phyloP scores from a whole-genome alignment of 2,888 invertebrate genomes.

The Pardosa pseudoannulata region DNA sequence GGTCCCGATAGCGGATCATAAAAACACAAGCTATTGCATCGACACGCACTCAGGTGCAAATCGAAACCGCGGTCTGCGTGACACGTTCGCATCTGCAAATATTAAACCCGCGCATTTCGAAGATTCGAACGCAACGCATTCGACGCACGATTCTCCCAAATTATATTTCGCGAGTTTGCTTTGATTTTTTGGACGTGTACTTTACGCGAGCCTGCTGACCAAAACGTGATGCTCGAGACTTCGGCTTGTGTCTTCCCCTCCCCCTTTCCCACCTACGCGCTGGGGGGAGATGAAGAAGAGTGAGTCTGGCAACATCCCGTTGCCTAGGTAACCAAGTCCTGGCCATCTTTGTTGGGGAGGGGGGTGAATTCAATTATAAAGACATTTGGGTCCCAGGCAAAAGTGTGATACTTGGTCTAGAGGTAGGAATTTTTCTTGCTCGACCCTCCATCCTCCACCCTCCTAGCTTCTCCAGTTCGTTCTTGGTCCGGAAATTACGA shows the following conservation, averaged over 20 bases:
- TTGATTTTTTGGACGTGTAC: conserved; percentile 20
- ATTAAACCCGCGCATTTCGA: conserved; percentile 44
- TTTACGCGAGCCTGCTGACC: conserved; percentile 49
- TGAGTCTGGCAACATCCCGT: conserved; percentile 65
- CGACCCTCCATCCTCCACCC: conserved; percentile 41
- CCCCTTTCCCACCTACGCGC: conserved; percentile 26
- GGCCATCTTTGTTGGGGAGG: conserved; percentile 46
- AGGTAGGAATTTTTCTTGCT: conserved; percentile 65
- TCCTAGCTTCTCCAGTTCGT: conserved; percentile 31
- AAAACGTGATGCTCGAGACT: conserved; percentile 53
- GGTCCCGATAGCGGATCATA: not conserved
- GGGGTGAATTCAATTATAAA: conserved; percentile 70
- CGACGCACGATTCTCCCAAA: conserved; percentile 57
- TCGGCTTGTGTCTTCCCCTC: not conserved
- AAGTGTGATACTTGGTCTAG: conserved; percentile 69
- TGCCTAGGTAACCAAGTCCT: conserved; percentile 61
- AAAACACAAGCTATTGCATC: not conserved
- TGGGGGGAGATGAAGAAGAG: conserved; percentile 20
- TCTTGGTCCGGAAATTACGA: conserved; percentile 68
- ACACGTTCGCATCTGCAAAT: conserved; percentile 42
- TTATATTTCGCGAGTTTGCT: conserved; percentile 62
- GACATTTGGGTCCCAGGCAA: conserved; percentile 69
- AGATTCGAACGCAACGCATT: conserved; percentile 49
- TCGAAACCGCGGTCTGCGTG: not conserved
- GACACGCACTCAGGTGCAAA: conserved; percentile 17